Conservation (phyloP, 2,113 vertebrate species). For the Mionectes macconnelli region DNA sequence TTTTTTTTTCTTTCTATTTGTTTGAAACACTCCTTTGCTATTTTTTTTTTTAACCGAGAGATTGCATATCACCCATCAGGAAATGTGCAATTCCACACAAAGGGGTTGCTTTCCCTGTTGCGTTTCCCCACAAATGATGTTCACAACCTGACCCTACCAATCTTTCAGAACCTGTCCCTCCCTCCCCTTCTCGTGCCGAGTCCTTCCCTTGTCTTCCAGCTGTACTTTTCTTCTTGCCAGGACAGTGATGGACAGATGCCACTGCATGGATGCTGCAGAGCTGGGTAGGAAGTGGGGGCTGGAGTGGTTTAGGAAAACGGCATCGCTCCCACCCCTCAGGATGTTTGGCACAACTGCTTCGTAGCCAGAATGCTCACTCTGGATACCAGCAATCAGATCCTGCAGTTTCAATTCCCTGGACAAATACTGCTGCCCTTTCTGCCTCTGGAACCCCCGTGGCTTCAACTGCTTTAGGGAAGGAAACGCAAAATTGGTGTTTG, state of each 20-base stretch:
- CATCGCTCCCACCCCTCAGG: background rate
- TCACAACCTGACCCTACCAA: background rate
- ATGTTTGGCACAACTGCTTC: conserved; percentile 20
- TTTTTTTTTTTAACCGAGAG: background rate
- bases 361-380: background rate
- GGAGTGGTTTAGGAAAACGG: background rate
- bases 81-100: background rate
- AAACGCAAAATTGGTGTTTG: background rate
- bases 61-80: background rate
- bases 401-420: background rate
- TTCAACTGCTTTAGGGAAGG: background rate
- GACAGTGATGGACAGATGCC: background rate
- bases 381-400: background rate
- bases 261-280: background rate
- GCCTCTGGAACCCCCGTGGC: background rate
- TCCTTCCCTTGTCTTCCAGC: background rate
- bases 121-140: background rate
- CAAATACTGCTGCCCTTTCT: background rate
- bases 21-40: background rate
- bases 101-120: background rate
- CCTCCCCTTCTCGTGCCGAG: background rate
- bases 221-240: background rate
- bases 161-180: background rate
- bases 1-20: background rate
- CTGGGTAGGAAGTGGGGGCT: background rate